Percentiles rank a stretch among this genome's conserved stretches.
phyloP scores from a whole-genome alignment of 2,888 invertebrate genomes.

The Onthophagus sagittarius region DNA sequence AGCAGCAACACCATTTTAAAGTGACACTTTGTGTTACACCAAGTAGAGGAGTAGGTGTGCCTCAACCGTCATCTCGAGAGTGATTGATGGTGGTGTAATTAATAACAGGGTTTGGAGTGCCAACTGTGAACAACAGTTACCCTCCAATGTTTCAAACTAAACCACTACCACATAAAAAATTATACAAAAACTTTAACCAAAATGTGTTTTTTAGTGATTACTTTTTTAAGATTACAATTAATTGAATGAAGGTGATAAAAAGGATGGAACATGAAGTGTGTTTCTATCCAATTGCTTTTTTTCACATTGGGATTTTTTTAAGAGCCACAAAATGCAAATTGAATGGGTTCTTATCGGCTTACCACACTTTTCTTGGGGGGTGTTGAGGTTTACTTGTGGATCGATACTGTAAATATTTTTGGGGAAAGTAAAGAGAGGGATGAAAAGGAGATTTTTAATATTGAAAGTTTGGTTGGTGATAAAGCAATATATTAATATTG shows the following conservation, averaged over 20 bases:
- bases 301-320: not conserved
- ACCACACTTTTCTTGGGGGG: not conserved
- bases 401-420: not conserved
- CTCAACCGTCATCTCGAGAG: not conserved
- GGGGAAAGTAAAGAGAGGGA: no score
- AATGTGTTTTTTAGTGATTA: not conserved
- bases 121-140: not conserved
- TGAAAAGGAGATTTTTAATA: not conserved
- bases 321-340: not conserved
- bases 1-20: not conserved
- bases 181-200: not conserved
- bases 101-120: conserved; percentile 5
- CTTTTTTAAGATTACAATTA: no score
- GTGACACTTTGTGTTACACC: conserved; percentile 3
- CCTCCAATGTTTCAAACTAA: not conserved
- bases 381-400: not conserved
- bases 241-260: not conserved
- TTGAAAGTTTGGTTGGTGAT: not conserved
- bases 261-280: not conserved
- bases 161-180: not conserved
- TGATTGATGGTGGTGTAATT: conserved; percentile 8
- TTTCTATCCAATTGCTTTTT: not conserved
- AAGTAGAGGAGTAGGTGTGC: not conserved
- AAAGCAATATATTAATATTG: no score
- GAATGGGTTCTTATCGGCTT: not conserved